Base-by-base conservation (phyloP, 2,888 invertebrate species). In the Galerucella nymphaeae region DNA sequence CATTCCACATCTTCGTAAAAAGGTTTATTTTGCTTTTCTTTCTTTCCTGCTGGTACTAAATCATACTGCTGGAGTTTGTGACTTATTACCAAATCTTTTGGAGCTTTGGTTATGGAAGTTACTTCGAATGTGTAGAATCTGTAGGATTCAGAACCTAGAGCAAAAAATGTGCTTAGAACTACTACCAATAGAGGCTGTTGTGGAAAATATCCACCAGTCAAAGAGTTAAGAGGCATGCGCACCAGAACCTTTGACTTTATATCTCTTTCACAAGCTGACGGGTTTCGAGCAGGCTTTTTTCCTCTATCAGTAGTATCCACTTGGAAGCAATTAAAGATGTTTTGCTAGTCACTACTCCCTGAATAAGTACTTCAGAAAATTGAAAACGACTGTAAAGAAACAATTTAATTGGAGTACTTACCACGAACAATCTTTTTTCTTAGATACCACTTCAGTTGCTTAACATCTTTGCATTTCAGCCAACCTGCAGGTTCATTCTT, bases 121-220 rank as follows among this genome's bases (percentile, higher is more conserved):
- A 90, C 84, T 80, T 90, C 89, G 76, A 90, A 90, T 0, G 88
- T 89, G 79, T 90, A 90, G 81, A 90, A 90, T 70, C 87, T 87
- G 9, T 83, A 87, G 6, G 88, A 87, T 6, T 80, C 82, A 1
- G 82, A 80, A 14, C 82, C 81, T 42, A 72, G 16, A 30, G 30
- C 30, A 30, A 30, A 30, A 30, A 30, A 30, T 30, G 5, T 6
- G 30, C 6, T 30, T 48, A 50, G 8, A 10, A 2, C 10, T 20
- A 18, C 2, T 11, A 23, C 23, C 2, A 4, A 23, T 23, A 23
- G 23, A 23, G 23, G 23, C 23, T 4, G 23, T 23, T 23, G 23
- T 23, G 1, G 23, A 2, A 23, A 1, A 23, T 23, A 4, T 23
- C 23, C 23, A 23, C n/a, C n/a, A n/a, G n/a, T n/a, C n/a, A n/a